Evolutionary conservation across 1,140 invertebrate genomes (phyloP).

Genomic region (Ips typographus): DNA sequence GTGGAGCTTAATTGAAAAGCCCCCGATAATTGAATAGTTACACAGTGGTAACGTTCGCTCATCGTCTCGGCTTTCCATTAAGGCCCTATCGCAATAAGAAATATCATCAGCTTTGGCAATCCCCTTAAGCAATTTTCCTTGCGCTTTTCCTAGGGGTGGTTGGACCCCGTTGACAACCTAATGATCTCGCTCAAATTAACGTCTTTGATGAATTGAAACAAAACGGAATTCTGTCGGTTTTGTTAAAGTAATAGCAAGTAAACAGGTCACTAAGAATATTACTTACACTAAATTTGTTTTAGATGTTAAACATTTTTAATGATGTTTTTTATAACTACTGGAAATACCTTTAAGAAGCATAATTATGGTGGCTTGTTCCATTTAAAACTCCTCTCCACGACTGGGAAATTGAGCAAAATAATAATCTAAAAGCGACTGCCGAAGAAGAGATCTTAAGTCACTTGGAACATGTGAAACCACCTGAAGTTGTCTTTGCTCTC

Average conservation of each 20-base stretch:
- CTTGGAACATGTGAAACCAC: too few species aligned
- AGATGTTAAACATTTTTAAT: too few species aligned
- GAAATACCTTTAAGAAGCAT: too few species aligned
- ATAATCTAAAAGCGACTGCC: too few species aligned
- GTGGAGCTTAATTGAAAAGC: background rate
- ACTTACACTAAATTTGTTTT: too few species aligned
- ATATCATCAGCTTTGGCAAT: conserved; percentile 20
- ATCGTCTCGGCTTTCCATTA: conserved; percentile 14
- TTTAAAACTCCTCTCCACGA: too few species aligned
- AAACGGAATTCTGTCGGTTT: conserved; percentile 24
- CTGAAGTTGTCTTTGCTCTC: too few species aligned
- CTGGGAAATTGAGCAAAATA: too few species aligned
- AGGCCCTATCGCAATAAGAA: conserved; percentile 22
- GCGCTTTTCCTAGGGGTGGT: background rate
- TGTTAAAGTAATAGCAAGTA: background rate
- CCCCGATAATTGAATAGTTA: background rate
- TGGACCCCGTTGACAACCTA: conserved; percentile 27
- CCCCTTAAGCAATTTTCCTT: conserved; percentile 33
- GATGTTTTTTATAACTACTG: too few species aligned
- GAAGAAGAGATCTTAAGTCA: too few species aligned
- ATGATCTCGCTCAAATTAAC: conserved; percentile 30
- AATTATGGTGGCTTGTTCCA: too few species aligned
- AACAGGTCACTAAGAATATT: too few species aligned
- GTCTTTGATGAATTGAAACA: conserved; percentile 35
- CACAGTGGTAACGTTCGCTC: background rate